Percentiles rank a stretch among this genome's conserved stretches.
phyloP scores from a whole-genome alignment of 2,797 vertebrate genomes.

The Todus mexicanus region DNA sequence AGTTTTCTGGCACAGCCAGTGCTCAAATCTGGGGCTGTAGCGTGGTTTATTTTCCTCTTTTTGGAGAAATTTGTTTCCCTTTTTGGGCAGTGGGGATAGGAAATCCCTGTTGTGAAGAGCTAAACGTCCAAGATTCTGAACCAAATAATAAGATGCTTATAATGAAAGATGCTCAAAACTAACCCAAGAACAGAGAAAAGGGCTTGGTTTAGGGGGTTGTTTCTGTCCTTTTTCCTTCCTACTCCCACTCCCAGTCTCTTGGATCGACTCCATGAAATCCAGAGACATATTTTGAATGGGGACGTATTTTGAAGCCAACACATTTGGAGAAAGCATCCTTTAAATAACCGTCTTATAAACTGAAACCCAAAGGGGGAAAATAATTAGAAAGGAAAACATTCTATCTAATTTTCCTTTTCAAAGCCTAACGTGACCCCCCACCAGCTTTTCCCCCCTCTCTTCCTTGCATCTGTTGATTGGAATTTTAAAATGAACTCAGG shows the following conservation, averaged over 20 bases:
- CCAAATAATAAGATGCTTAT: constrained; percentile 15
- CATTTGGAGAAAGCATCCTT: not conserved
- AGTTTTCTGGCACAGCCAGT: not conserved
- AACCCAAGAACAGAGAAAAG: not conserved
- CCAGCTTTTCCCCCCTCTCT: not conserved
- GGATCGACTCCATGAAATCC: not conserved
- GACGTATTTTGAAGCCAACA: not conserved
- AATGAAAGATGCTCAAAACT: not conserved
- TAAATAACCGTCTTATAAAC: not conserved
- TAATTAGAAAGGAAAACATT: not conserved
- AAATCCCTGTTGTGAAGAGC: not conserved
- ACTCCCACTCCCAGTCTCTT: not conserved
- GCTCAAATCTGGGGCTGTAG: not conserved
- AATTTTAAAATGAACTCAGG: constrained; percentile 63
- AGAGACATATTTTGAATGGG: not conserved
- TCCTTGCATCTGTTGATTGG: constrained; percentile 50
- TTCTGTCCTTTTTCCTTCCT: not conserved
- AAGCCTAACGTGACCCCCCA: not conserved
- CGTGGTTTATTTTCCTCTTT: not conserved
- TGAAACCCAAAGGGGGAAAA: constrained; percentile 8
- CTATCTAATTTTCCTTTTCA: constrained; percentile 14
- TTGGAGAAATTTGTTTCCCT: not conserved
- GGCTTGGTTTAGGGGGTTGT: not conserved
- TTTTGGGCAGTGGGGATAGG: not conserved
- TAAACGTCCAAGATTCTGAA: not conserved